Evolutionary conservation across 2,797 vertebrate genomes (phyloP).

Genomic region (Nasua narica): DNA sequence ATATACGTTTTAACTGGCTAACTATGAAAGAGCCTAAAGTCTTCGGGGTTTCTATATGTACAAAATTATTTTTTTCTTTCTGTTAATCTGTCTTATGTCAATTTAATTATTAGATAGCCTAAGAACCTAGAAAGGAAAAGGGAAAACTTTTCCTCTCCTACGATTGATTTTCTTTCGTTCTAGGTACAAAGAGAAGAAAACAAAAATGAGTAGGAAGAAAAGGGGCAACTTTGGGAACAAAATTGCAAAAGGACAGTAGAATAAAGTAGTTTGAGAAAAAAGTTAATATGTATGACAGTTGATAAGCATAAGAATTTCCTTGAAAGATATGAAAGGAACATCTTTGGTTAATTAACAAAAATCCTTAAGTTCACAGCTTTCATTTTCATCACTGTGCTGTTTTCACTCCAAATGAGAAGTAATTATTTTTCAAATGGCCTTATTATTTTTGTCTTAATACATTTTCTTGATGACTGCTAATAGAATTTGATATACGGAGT

Average conservation of each 20-base stretch:
- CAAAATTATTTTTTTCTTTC: background rate
- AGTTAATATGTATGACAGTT: background rate
- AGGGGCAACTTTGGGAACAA: background rate
- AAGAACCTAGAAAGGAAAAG: background rate
- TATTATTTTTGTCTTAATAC: constrained; percentile 23
- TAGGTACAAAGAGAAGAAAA: constrained; percentile 8
- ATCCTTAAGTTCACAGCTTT: background rate
- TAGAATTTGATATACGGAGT: background rate
- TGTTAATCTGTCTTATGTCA: background rate
- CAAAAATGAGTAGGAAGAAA: background rate
- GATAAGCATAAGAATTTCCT: constrained; percentile 2
- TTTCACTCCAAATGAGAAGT: constrained; percentile 10
- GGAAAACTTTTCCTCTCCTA: background rate
- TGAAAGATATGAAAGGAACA: background rate
- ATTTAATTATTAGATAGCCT: background rate
- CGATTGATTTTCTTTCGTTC: constrained; percentile 12
- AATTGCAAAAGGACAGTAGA: background rate
- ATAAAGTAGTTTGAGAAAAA: background rate
- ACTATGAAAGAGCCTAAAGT: background rate
- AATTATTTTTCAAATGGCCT: constrained; percentile 29
- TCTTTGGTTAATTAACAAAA: constrained; percentile 33
- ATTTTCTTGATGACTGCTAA: constrained; percentile 1
- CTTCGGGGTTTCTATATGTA: background rate
- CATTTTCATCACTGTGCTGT: background rate
- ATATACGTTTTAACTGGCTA: background rate